phyloP scores from a whole-genome alignment of 2,888 invertebrate genomes.

The Imbricaverruca yamaguchii region DNA sequence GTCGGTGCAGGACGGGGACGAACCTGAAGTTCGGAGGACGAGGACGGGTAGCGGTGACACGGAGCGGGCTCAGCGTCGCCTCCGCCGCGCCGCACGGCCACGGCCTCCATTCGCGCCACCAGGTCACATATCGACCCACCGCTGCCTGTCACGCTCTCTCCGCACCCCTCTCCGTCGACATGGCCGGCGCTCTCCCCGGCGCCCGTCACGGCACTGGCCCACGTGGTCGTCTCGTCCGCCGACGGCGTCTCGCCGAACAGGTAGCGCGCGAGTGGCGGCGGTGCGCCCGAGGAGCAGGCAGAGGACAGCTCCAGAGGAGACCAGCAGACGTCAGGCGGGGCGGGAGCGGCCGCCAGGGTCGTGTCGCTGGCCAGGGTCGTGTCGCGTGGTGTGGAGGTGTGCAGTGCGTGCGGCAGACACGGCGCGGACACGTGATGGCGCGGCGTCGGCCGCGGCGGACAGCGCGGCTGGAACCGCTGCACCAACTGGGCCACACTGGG shows the following conservation, averaged over 20 bases:
- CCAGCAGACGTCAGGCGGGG: too few species aligned
- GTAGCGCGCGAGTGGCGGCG: not conserved
- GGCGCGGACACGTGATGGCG: not conserved
- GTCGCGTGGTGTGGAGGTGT: not conserved
- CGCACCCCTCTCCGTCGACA: not conserved
- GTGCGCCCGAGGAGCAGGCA: not conserved
- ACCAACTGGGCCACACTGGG: constrained; percentile 1
- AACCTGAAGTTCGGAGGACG: too few species aligned
- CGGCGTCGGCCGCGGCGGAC: not conserved
- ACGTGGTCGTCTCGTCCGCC: not conserved
- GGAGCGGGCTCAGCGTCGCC: not conserved
- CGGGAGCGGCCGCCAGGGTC: too few species aligned
- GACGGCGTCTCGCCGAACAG: not conserved
- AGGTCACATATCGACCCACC: not conserved
- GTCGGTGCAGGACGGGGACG: too few species aligned
- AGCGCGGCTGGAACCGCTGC: not conserved
- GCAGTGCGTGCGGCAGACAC: not conserved
- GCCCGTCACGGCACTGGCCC: not conserved
- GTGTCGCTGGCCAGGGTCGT: not conserved
- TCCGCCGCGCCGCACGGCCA: constrained; percentile 2
- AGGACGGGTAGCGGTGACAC: too few species aligned
- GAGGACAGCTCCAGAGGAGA: too few species aligned
- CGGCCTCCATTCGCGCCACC: constrained; percentile 13
- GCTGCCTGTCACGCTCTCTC: not conserved
- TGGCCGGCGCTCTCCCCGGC: not conserved